Evolutionary conservation across 2,113 vertebrate genomes (phyloP), one percentile per base, ranked within the genome.

Genomic region (Cynoglossus semilaevis): DNA sequence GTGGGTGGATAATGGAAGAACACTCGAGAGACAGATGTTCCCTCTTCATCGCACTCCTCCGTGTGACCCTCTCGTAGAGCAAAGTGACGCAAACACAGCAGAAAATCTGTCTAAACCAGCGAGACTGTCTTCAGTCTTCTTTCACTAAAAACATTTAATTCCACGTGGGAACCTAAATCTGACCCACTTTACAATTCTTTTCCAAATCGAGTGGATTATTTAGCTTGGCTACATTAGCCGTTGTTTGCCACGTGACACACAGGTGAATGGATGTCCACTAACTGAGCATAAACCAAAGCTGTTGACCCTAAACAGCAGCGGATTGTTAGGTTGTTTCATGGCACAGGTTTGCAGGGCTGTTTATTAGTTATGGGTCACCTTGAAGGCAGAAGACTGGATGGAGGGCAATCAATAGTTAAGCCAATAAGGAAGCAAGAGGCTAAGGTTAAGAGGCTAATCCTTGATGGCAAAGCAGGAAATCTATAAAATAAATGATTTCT

Each of bases 401-500:
- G 70, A 77, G 62, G 72, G 71, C 72, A 87, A 87, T 88, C 87
- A 70, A 88, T 90, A 85, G 58, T 71, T 67, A 82, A 87, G 79
- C 76, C 83, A 88, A 83, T 79, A 84, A 77, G 63, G 71, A 88
- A 89, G 82, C 68, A 70, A 56, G 69, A 85, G 79, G 74, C 78
- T 85, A 68, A 87, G 84, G 87, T 85, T 80, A 83, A 82, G 72
- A 79, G 83, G 76, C 64, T 88, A 84, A 87, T 84, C 76, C 81
- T 85, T 89, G 83, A 89, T 84, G 73, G 77, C 78, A 81, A 88
- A 89, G 82, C 80, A 87, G 86, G 70, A 88, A 90, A 90, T 90
- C 84, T 79, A 87, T 88, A 85, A 87, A 87, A 87, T 79, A 86
- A 84, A 89, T 72, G 74, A 86, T 89, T 88, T 67, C 64, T 72